Evolutionary conservation across 1,140 invertebrate species (phyloP).

Genomic region (Cydia amplana): DNA sequence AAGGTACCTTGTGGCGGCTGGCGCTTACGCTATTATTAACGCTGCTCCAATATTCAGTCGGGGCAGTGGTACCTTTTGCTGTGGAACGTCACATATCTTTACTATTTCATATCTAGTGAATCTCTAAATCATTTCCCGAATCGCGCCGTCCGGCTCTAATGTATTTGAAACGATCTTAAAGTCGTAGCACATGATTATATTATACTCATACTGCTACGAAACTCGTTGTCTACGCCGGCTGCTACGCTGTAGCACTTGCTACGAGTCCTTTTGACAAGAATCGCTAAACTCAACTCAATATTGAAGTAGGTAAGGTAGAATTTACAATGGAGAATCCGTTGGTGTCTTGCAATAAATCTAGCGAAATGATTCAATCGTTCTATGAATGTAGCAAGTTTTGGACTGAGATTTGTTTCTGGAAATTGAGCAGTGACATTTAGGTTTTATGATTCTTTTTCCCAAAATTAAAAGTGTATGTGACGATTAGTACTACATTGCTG

Average conservation of each 20-base stretch:
- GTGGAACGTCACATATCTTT: too few relatives aligned
- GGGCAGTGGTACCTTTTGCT: too few relatives aligned
- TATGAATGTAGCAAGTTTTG: slow-evolving; percentile 13
- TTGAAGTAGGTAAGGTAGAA: background rate
- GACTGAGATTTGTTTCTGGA: background rate
- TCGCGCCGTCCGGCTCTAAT: too few relatives aligned
- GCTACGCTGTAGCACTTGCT: slow-evolving; percentile 22
- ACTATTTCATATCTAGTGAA: too few relatives aligned
- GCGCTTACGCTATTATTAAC: too few relatives aligned
- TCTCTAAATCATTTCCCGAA: too few relatives aligned
- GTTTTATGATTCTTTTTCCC: background rate
- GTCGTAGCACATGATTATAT: slow-evolving; percentile 18
- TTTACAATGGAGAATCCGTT: background rate
- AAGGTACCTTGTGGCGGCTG: too few relatives aligned
- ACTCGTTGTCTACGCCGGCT: slow-evolving; percentile 24
- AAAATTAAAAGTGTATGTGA: background rate
- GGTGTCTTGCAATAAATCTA: background rate
- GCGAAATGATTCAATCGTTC: slow-evolving; percentile 14
- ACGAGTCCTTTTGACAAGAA: background rate
- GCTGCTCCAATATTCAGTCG: too few relatives aligned
- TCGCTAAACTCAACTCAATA: background rate
- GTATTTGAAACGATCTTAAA: background rate
- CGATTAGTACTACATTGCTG: too few relatives aligned
- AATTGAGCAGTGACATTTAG: background rate
- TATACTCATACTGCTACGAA: background rate